These are phyloP conservation scores for Channa maculata DNA, from an alignment of 2,113 vertebrate species.

Conservation along the genomic window DNA sequence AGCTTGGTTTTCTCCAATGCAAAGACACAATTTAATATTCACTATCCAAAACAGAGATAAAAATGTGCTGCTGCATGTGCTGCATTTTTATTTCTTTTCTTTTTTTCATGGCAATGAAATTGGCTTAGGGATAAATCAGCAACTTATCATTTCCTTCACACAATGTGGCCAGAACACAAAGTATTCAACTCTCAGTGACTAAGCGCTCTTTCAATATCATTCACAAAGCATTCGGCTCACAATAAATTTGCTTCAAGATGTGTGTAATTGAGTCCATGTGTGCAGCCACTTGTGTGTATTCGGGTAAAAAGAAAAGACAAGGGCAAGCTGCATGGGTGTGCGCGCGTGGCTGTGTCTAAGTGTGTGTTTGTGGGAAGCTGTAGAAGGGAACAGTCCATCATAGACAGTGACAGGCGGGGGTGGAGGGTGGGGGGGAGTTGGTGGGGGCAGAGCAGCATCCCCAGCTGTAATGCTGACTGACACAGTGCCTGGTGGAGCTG, in stretches of 20 bases:
- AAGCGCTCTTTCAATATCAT: conserved; percentile 51
- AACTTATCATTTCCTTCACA: conserved; percentile 39
- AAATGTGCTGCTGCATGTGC: conserved; percentile 3
- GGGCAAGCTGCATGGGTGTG: conserved; percentile 31
- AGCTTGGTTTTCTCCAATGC: background rate
- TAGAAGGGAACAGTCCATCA: conserved; percentile 66
- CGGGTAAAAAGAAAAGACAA: conserved; percentile 35
- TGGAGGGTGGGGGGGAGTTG: conserved; percentile 26
- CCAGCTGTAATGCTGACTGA: conserved; percentile 75
- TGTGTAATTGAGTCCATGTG: background rate
- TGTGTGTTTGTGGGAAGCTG: conserved; percentile 37
- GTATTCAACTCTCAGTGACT: conserved; percentile 30
- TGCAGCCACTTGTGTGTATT: conserved; percentile 9
- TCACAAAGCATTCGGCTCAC: conserved; percentile 56
- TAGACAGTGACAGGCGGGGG: conserved; percentile 58
- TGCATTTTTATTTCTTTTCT: background rate
- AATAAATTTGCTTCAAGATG: conserved; percentile 41
- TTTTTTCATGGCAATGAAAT: conserved; percentile 41
- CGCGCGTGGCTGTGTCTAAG: conserved; percentile 3
- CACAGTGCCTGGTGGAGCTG: conserved; percentile 63
- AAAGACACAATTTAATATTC: conserved; percentile 3
- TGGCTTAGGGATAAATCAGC: conserved; percentile 37
- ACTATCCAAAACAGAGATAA: background rate
- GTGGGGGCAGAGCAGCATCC: conserved; percentile 41
- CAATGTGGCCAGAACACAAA: conserved; percentile 36